Conservation (phyloP, 2,888 invertebrate species). For the Spicauda simplicius region DNA sequence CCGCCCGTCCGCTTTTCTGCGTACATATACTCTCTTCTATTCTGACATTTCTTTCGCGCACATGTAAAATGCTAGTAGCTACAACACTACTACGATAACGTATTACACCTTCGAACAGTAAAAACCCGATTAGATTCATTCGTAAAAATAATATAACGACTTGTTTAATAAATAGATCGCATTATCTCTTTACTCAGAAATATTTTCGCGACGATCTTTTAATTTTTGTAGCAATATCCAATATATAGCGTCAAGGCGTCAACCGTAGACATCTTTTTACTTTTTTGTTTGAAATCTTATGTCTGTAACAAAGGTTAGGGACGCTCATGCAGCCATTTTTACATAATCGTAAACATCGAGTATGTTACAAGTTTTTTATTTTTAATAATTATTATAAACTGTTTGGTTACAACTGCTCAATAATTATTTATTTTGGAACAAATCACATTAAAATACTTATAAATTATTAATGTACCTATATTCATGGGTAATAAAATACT, state of each 20-base stretch:
- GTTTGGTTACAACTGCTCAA: too few relatives aligned
- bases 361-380: background rate
- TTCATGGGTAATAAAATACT: too few relatives aligned
- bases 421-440: too few relatives aligned
- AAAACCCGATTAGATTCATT: conserved; percentile 56
- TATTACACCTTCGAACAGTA: conserved; percentile 13
- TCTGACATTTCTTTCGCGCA: conserved; percentile 78
- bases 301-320: background rate
- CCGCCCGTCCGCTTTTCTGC: conserved; percentile 61
- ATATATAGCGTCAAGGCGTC: conserved; percentile 74
- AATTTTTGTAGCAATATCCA: conserved; percentile 55
- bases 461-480: too few relatives aligned
- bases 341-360: background rate
- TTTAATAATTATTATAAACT: background rate
- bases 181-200: conserved; percentile 47
- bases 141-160: conserved; percentile 48
- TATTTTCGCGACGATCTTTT: conserved; percentile 46
- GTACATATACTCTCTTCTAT: conserved; percentile 56
- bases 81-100: conserved; percentile 27
- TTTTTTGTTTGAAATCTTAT: conserved; percentile 39
- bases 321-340: background rate
- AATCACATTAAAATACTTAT: too few relatives aligned
- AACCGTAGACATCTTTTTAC: conserved; percentile 66
- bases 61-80: conserved; percentile 71
- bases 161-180: conserved; percentile 46